These are phyloP conservation scores for Drosophila pseudoananassae DNA, from an alignment of 1,140 invertebrate genomes.

Conservation along the genomic window DNA sequence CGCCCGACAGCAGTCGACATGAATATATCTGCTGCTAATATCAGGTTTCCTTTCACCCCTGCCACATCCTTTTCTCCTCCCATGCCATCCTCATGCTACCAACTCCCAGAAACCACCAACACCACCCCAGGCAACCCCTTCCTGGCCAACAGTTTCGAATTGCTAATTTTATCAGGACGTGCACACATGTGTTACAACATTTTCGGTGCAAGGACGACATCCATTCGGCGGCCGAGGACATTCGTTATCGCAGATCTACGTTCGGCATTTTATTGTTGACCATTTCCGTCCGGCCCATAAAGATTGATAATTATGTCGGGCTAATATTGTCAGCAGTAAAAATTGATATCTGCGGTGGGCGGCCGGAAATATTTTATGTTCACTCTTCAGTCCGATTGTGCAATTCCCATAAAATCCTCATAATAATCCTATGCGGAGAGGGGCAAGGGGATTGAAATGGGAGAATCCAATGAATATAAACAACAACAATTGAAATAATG, in stretches of 20 bases:
- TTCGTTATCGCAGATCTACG: conserved; percentile 44
- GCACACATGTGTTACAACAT: conserved; percentile 47
- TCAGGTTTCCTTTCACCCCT: conserved; percentile 38
- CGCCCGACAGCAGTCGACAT: conserved; percentile 56
- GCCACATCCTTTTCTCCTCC: background rate
- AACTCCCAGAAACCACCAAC: conserved; percentile 13
- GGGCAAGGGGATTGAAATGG: background rate
- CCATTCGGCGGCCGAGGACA: conserved; percentile 40
- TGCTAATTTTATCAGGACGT: conserved; percentile 76
- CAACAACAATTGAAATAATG: conserved; percentile 80
- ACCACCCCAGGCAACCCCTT: background rate
- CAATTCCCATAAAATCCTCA: conserved; percentile 58
- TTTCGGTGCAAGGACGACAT: conserved; percentile 36
- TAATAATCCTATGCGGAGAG: conserved; percentile 18
- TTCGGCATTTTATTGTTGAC: conserved; percentile 62
- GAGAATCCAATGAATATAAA: conserved; percentile 74
- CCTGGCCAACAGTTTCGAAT: conserved; percentile 63
- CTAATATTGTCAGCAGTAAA: conserved; percentile 75
- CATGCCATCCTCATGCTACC: background rate
- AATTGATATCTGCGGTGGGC: conserved; percentile 56
- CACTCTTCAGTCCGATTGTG: conserved; percentile 33
- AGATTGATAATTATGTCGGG: conserved; percentile 77
- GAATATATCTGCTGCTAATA: conserved; percentile 81
- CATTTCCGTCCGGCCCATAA: conserved; percentile 63
- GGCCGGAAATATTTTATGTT: conserved; percentile 38